phyloP scores from a whole-genome alignment of 2,797 vertebrate genomes.

The Melanotaenia nigrans region DNA sequence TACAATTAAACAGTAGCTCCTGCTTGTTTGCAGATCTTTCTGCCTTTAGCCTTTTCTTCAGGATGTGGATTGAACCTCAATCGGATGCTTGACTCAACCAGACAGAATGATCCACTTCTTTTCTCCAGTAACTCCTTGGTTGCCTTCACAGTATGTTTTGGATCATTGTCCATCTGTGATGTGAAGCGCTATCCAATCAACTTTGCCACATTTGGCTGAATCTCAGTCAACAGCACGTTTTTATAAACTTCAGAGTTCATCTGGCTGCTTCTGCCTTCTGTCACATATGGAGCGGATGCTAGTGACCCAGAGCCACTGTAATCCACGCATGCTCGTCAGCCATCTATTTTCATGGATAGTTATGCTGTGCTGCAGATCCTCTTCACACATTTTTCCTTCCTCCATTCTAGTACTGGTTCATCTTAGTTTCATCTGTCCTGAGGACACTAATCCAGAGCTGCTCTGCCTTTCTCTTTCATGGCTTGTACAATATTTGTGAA shows the following conservation, averaged over 20 bases:
- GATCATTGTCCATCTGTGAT: constrained; percentile 3
- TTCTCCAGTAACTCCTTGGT: not conserved
- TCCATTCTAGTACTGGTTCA: no score
- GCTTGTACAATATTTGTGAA: no score
- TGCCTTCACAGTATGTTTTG: not conserved
- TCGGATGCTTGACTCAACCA: not conserved
- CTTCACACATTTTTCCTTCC: no score
- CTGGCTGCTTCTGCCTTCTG: constrained; percentile 1
- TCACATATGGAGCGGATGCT: not conserved
- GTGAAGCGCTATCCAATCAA: not conserved
- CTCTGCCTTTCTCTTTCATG: no score
- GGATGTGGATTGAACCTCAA: not conserved
- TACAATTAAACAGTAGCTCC: no score
- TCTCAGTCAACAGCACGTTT: not conserved
- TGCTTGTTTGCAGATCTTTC: not conserved
- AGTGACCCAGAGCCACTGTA: no score
- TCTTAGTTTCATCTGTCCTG: no score
- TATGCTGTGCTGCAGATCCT: no score
- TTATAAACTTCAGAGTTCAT: not conserved
- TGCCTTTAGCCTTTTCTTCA: not conserved
- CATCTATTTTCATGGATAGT: no score
- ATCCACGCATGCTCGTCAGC: no score
- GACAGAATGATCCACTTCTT: not conserved
- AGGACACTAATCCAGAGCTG: no score
- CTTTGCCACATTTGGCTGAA: no score